Conservation (phyloP, 2,797 vertebrate species). For the Crenichthys baileyi region DNA sequence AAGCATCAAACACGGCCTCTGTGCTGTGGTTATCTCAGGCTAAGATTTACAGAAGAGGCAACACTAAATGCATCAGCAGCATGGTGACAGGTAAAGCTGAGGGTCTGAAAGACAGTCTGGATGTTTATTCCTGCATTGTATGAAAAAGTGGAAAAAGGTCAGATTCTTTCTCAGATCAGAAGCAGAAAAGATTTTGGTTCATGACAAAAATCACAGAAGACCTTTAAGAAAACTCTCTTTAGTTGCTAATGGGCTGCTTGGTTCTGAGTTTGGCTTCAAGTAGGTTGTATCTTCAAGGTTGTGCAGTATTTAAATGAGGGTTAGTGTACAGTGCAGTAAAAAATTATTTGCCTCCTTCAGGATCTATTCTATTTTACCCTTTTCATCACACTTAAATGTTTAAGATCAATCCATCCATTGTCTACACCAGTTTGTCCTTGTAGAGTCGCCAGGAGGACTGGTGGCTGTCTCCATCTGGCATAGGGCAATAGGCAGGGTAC, state of each 20-base stretch:
- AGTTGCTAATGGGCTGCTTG: neutral
- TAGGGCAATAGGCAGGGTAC: fast-evolving
- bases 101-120: slow-evolving; percentile 6
- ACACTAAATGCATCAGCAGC: slow-evolving; percentile 15
- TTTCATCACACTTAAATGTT: neutral
- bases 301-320: neutral
- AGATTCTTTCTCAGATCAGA: slow-evolving; percentile 1
- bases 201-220: neutral
- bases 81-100: slow-evolving; percentile 37
- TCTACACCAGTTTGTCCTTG: neutral
- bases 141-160: slow-evolving; percentile 7
- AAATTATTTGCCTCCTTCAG: neutral
- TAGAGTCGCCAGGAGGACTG: neutral
- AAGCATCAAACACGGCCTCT: slow-evolving; percentile 28
- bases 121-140: slow-evolving; percentile 30
- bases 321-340: too few relatives aligned
- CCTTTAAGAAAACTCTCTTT: neutral
- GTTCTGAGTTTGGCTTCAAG: neutral
- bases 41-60: slow-evolving; percentile 14
- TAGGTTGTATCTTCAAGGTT: neutral
- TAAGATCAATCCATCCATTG: neutral
- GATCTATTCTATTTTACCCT: neutral
- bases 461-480: neutral
- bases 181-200: neutral
- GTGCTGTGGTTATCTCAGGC: neutral